These are phyloP conservation scores for Aurelia coerulea DNA, from an alignment of 30 jellyfish, hydroid and myxozoan genomes.

Conservation along the genomic window DNA sequence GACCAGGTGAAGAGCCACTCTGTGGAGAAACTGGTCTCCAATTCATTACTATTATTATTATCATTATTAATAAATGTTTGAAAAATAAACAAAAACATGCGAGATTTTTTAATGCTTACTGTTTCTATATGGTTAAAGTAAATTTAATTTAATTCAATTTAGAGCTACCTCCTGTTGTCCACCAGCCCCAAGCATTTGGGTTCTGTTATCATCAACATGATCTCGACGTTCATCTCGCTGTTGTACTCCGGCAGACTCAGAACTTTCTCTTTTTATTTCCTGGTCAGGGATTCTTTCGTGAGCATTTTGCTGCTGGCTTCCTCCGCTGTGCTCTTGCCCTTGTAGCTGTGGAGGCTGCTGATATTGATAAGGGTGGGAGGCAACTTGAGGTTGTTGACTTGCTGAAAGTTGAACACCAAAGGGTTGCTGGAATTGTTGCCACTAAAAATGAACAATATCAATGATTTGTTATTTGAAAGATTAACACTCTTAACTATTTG, in stretches of 20 bases:
- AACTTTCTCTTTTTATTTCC: conserved; percentile 22
- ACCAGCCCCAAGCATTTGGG: neutral
- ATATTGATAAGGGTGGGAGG: conserved; percentile 40
- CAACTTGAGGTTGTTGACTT: conserved; percentile 43
- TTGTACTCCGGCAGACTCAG: neutral
- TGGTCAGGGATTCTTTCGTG: conserved; percentile 37
- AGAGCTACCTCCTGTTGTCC: neutral
- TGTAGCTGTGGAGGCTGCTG: conserved; percentile 55
- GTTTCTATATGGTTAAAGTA: too few relatives aligned
- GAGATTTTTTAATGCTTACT: too few relatives aligned
- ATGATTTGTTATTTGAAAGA: too few relatives aligned
- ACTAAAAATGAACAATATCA: neutral
- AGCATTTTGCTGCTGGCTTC: conserved; percentile 22
- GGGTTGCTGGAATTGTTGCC: conserved; percentile 67
- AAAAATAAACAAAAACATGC: too few relatives aligned
- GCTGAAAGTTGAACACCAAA: conserved; percentile 56
- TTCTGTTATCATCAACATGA: conserved; percentile 19
- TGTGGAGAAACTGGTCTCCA: too few relatives aligned
- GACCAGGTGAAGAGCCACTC: too few relatives aligned
- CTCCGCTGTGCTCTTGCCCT: neutral
- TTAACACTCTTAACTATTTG: too few relatives aligned
- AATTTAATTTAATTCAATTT: too few relatives aligned
- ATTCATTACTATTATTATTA: too few relatives aligned
- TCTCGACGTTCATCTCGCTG: conserved; percentile 33
- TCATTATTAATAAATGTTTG: too few relatives aligned